These are phyloP conservation scores for Tetramorium parvispinum DNA, from an alignment of 1,140 invertebrate genomes.

Conservation along the genomic window DNA sequence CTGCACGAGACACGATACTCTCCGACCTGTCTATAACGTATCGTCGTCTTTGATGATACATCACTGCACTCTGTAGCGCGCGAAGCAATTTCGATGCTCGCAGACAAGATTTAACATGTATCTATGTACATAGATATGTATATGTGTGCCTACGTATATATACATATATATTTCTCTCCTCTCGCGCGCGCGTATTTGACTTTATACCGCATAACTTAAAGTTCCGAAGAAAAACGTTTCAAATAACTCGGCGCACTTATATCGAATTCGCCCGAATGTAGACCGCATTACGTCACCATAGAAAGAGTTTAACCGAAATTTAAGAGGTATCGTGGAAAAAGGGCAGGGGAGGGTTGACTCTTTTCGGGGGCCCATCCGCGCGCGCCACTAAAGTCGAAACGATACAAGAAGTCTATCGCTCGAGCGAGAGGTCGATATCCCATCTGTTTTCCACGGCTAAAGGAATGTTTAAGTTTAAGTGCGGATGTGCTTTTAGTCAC, in stretches of 20 bases:
- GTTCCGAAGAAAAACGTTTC: conserved; percentile 43
- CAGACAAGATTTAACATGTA: conserved; percentile 18
- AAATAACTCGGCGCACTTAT: conserved; percentile 37
- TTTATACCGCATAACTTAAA: conserved; percentile 36
- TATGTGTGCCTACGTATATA: no score
- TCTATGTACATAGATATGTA: background rate
- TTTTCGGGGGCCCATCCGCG: conserved; percentile 22
- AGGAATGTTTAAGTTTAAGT: conserved; percentile 51
- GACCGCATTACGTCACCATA: conserved; percentile 47
- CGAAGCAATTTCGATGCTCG: conserved; percentile 36
- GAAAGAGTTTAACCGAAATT: conserved; percentile 55
- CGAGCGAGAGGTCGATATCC: conserved; percentile 19
- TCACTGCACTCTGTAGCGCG: conserved; percentile 15
- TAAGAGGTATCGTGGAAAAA: conserved; percentile 12
- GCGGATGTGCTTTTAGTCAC: conserved; percentile 55
- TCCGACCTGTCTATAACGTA: conserved; percentile 14
- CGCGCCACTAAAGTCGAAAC: conserved; percentile 15
- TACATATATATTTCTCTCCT: background rate
- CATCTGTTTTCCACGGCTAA: conserved; percentile 26
- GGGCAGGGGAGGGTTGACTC: conserved; percentile 8
- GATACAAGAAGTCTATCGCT: conserved; percentile 29
- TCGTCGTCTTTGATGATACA: conserved; percentile 43
- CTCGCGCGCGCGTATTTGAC: conserved; percentile 16
- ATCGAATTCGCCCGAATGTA: conserved; percentile 52
- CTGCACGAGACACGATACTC: conserved; percentile 27